Evolutionary conservation across 2,797 vertebrate species (phyloP), one percentile per base, ranked within the genome.

Genomic region (Discoglossus pictus): DNA sequence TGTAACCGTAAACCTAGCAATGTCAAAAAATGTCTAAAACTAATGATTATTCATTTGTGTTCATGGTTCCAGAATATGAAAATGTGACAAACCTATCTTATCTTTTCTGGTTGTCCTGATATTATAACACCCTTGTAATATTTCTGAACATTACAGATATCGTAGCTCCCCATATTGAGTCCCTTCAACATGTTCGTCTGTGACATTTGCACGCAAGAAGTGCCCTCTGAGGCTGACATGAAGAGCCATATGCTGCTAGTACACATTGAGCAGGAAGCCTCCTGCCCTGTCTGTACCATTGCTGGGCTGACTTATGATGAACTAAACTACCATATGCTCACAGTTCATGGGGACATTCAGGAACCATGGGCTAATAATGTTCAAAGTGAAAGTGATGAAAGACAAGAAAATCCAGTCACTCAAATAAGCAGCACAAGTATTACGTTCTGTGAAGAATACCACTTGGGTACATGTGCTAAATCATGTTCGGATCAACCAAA

Each of bases 161-260:
- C n/a, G n/a, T n/a, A n/a, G n/a, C n/a, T n/a, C n/a, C n/a, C n/a
- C n/a, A n/a, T n/a, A n/a, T n/a, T n/a, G n/a, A n/a, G n/a, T n/a
- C n/a, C 17, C 12, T 60, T 58, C 46, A 60, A 3, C 73, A 94
- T 93, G 92, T 74, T 91, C 34, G 86, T 85, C 9, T 94, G 93
- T 86, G 89, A 90, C 25, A 89, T 93, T 68, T 94, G 93, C 72
- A 87, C 89, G 9, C 86, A 93, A 75, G 86, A 87, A 47, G 65
- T 90, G 1, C 12, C 79, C 20, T 82, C 87, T 55, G 90, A 90
- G 53, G 76, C 86, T 13, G 93, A 92, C 46, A 85, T 93, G 89
- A 92, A 80, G 79, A 83, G 88, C 2, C 92, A 93, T 54, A 77
- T 92, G 17, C 80, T 93, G 9, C 75, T 91, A 18, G 83, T 73